Evolutionary conservation across 2,113 vertebrate genomes (phyloP).

Genomic region (Neodontobutis hainanensis): DNA sequence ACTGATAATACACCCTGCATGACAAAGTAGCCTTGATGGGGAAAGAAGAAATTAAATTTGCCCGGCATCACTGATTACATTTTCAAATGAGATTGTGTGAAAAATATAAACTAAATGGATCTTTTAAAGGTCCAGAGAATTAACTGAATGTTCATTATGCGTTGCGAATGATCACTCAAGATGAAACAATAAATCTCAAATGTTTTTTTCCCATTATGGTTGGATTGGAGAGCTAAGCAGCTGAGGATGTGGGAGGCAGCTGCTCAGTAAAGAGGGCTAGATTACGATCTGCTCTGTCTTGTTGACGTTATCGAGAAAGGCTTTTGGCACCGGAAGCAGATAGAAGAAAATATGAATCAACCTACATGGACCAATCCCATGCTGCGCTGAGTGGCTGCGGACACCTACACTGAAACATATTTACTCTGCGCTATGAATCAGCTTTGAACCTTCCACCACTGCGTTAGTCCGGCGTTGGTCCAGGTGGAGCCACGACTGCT

Average conservation of each 20-base stretch:
- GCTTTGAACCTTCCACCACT: not conserved
- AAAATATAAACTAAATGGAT: constrained; percentile 15
- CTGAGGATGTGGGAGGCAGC: constrained; percentile 62
- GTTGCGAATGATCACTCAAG: constrained; percentile 27
- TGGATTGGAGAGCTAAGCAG: constrained; percentile 53
- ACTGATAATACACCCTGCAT: constrained; percentile 1
- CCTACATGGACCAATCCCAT: constrained; percentile 16
- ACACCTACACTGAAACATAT: constrained; percentile 10
- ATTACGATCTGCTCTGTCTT: constrained; percentile 51
- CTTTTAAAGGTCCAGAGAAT: constrained; percentile 25
- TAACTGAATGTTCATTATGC: constrained; percentile 27
- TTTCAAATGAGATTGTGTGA: constrained; percentile 13
- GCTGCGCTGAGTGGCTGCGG: constrained; percentile 1
- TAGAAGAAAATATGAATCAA: constrained; percentile 38
- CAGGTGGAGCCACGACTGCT: constrained; percentile 62
- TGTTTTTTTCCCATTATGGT: constrained; percentile 22
- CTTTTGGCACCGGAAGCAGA: constrained; percentile 17
- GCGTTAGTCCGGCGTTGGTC: constrained; percentile 44
- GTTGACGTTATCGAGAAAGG: constrained; percentile 43
- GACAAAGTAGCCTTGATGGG: constrained; percentile 9
- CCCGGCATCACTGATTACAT: constrained; percentile 10
- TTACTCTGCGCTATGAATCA: constrained; percentile 30
- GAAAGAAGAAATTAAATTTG: constrained; percentile 1
- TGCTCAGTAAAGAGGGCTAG: constrained; percentile 43
- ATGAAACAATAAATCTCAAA: constrained; percentile 40